Evolutionary conservation across 2,113 vertebrate genomes (phyloP), one percentile per base, ranked within the genome.

Genomic region (Poicephalus meyeri): DNA sequence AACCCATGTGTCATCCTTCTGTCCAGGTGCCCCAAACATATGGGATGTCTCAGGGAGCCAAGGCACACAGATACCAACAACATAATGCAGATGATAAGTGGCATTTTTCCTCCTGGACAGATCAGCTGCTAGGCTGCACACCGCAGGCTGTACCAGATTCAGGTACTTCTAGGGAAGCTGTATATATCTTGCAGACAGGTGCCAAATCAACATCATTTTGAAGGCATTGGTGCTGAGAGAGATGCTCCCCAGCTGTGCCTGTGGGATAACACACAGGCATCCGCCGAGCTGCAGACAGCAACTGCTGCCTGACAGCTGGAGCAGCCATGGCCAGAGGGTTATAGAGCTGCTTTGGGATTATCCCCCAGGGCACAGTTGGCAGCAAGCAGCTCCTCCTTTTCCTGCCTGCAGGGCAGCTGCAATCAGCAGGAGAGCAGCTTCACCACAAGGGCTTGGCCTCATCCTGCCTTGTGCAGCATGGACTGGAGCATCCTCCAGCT

Each of bases 261-360:
- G 4, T 0, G 1, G 46, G 68, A 39, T 0, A 0, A 33, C 71
- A 33, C 39, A 25, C 17, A 42, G 90, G 47, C 0, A 0, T 4
- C 23, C 8, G 2, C 35, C 0, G 0, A 74, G 52, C n/a, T 1
- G 0, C 87, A 74, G 81, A 44, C 66, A 85, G 61, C 83, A 94
- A 33, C 77, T 91, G 87, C 81, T 79, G 73, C 69, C 2, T 0
- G 6, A 42, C 91, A 97, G 60, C 88, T 84, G 91, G 91, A n/a
- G 58, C 31, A 4, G 53, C 78, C 3, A 0, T 2, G 5, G 63
- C 11, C 3, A 4, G 13, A 0, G 14, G 52, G 37, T 17, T 8
- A 18, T 3, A 29, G n/a, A 69, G 41, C 53, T 50, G 86, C 53
- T 70, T 10, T 16, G 29, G 69, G 52, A 33, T 28, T 29, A 61